A percentile compares a stretch with the other conserved stretches of the same genome.
Conservation (phyloP, 37 sponge, comb jelly and placozoan species). For the Cladorhizidae sp. region DNA sequence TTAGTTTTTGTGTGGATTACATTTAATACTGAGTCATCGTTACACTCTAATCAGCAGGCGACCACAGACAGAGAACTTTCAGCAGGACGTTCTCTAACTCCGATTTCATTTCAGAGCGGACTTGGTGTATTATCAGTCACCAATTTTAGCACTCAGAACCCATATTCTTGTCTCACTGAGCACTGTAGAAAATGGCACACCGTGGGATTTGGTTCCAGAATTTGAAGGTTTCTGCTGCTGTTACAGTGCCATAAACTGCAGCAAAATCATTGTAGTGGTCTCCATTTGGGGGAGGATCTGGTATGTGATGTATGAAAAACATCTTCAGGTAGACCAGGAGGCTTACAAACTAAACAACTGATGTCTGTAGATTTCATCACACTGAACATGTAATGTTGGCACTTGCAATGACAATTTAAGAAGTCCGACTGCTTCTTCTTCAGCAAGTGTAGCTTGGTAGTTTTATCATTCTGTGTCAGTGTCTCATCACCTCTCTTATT, state of each 20-base stretch:
- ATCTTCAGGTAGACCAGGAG: constrained; percentile 44
- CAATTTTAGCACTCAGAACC: too few relatives aligned
- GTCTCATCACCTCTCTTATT: neutral
- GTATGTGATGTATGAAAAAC: constrained; percentile 52
- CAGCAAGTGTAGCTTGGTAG: neutral
- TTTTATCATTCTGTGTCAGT: neutral
- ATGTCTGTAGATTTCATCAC: constrained; percentile 44
- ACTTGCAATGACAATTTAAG: neutral
- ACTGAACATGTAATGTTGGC: constrained; percentile 45
- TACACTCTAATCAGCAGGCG: too few relatives aligned
- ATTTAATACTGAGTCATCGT: too few relatives aligned
- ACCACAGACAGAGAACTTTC: too few relatives aligned
- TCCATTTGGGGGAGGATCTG: constrained; percentile 44
- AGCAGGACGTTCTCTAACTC: too few relatives aligned
- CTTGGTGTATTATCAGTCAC: too few relatives aligned
- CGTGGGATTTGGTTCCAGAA: constrained; percentile 7
- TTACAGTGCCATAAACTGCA: constrained; percentile 23
- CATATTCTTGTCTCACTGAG: too few relatives aligned
- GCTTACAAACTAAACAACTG: constrained; percentile 37
- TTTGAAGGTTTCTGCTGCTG: constrained; percentile 43
- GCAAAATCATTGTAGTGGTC: constrained; percentile 39
- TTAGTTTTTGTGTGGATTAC: too few relatives aligned
- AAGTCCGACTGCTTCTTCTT: constrained; percentile 11
- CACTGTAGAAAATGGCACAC: constrained; percentile 52
- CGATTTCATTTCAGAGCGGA: too few relatives aligned